phyloP scores from a whole-genome alignment of 2,113 vertebrate genomes.

The Chroicocephalus ridibundus region DNA sequence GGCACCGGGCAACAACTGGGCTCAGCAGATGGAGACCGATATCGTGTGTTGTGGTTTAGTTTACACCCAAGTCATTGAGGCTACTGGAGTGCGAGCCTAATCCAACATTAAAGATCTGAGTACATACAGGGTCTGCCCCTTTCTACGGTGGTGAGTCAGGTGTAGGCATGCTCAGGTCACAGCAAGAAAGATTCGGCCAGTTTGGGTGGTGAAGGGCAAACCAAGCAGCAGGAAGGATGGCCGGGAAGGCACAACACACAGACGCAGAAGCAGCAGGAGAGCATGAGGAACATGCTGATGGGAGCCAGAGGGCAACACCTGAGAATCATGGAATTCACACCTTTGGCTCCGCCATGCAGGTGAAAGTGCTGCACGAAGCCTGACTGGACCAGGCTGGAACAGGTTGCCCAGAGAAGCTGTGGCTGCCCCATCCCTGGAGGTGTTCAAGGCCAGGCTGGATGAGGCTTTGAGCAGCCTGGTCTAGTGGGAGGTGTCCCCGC shows the following conservation, averaged over 20 bases:
- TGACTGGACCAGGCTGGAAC: not conserved
- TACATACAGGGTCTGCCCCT: not conserved
- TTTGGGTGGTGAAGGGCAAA: not conserved
- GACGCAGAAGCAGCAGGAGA: not conserved
- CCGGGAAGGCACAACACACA: not conserved
- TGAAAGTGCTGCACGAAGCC: not conserved
- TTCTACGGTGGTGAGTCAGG: not conserved
- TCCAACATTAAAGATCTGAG: not conserved
- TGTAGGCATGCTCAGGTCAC: not conserved
- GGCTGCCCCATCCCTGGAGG: too few species aligned
- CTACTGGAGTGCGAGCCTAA: not conserved
- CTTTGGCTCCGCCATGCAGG: not conserved
- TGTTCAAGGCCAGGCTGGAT: too few species aligned
- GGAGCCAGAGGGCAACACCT: not conserved
- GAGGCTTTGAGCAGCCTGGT: too few species aligned
- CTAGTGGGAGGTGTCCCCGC: too few species aligned
- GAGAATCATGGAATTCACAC: not conserved
- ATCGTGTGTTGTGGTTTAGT: not conserved
- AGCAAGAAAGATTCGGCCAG: not conserved
- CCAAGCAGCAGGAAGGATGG: not conserved
- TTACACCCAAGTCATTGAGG: not conserved
- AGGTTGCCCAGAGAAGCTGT: too few species aligned
- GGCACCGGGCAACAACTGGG: not conserved
- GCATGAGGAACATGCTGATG: accelerated
- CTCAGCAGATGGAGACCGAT: not conserved